Base-by-base conservation (phyloP, 1,140 invertebrate species). In the Leptopilina boulardi region DNA sequence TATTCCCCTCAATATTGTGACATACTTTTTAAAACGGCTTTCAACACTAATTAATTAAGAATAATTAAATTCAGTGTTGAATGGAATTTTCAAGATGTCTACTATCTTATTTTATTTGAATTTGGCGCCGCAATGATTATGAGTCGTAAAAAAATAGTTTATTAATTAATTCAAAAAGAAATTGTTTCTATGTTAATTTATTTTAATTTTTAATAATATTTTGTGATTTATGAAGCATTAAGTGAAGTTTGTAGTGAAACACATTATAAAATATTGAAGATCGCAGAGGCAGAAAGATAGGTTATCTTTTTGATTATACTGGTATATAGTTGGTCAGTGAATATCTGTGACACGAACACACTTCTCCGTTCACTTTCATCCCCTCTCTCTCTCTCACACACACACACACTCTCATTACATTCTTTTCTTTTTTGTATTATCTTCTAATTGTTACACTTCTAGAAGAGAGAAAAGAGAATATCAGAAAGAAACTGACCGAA, bases 391-490 rank as follows among this genome's bases (percentile, higher is more conserved):
- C 59, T 66, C 23, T 38, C n/a, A n/a, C n/a, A n/a, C n/a, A n/a
- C n/a, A n/a, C n/a, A n/a, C n/a, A n/a, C n/a, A n/a, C 5, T 38
- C 34, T 66, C 26, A 34, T n/a, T 66, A 23, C 59, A 66, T 66
- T 66, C 59, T n/a, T 66, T 66, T 66, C n/a, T n/a, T 66, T 66
- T 30, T 23, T 66, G 6, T 34, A 66, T 66, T 30, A 59, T 59
- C 56, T 23, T 59, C 56, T 30, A 66, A 66, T 66, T 30, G 26
- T 66, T 66, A 30, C 26, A 30, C 26, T 30, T 38, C 34, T 38
- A 38, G 34, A 38, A 38, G 34, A 38, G 34, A 38, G 34, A 18
- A 18, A 8, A 51, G 15, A 51, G 47, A 51, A 51, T n/a, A n/a
- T 51, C 47, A 51, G 6, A 51, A n/a, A 51, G 47, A 51, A 51